These are phyloP conservation scores for Carposina sasakii DNA, from an alignment of 1,140 invertebrate genomes.

Conservation along the genomic window DNA sequence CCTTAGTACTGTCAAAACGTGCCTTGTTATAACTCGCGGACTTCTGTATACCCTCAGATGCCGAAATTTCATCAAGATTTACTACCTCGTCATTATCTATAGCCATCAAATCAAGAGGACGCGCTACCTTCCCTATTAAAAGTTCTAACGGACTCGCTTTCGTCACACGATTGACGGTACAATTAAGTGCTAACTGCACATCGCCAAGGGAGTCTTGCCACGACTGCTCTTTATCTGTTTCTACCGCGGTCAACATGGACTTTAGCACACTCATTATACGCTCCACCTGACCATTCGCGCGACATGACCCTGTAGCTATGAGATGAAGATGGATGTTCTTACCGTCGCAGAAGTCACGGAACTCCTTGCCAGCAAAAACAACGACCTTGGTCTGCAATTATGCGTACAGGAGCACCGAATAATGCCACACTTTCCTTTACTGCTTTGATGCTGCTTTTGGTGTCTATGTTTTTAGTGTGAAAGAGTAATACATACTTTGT, in stretches of 20 bases:
- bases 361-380: conserved; percentile 10
- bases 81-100: conserved; percentile 6
- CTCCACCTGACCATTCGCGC: conserved; percentile 19
- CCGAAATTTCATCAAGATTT: not conserved
- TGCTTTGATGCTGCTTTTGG: not conserved
- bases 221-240: not conserved
- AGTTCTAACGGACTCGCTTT: conserved; percentile 31
- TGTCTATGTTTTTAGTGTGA: conserved; percentile 3
- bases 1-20: conserved; percentile 29
- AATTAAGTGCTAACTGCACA: conserved; percentile 35
- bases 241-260: conserved; percentile 27
- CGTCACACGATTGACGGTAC: conserved; percentile 16
- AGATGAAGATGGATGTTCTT: conserved; percentile 22
- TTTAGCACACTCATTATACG: conserved; percentile 14
- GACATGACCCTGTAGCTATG: conserved; percentile 22
- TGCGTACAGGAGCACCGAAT: not conserved
- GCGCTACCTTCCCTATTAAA: conserved; percentile 30
- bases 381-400: not conserved
- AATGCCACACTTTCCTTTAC: not conserved
- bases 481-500: conserved; percentile 25
- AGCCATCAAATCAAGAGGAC: conserved; percentile 25
- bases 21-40: conserved; percentile 20
- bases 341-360: conserved; percentile 25
- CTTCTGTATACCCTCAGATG: not conserved
- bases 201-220: conserved; percentile 31